Evolutionary conservation across 2,113 vertebrate species (phyloP), one percentile per base, ranked within the genome.

Genomic region (Heliornis fulica): DNA sequence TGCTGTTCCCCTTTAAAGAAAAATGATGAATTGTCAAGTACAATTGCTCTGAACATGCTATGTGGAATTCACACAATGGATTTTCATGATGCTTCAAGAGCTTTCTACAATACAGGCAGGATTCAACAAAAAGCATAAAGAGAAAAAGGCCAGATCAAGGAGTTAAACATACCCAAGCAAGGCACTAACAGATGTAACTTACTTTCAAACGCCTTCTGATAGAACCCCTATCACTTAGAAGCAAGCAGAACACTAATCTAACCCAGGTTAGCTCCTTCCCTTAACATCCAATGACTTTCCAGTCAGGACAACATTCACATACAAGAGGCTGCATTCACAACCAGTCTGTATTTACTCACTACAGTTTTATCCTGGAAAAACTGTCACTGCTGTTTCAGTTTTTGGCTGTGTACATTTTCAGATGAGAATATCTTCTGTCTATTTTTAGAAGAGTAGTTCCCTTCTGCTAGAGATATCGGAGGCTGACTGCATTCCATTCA

Each of bases 361-460:
- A 88, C 60, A 71, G 70, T 48, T 77, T 92, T 95, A 77, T 63
- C 43, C 85, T 86, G 65, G 64, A 90, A 96, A 88, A 90, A 89
- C 76, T 89, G 92, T 79, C 92, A 88, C 46, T 85, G 85, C 91
- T 66, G 51, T 81, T 94, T 92, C 83, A 90, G 85, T 46, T 94
- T 95, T 71, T 83, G 83, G 80, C 85, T 83, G 90, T 87, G 81
- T 78, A 92, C 53, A 50, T 92, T 93, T 93, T 92, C 93, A 90
- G 80, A 95, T 41, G 76, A 90, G 69, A 96, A 15, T 53, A 87
- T 86, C 68, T 96, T 83, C 79, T 72, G 36, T 23, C 74, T 96
- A 87, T 93, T 96, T 92, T 96, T 94, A 89, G 83, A 93, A 81
- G 68, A 95, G 92, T 51, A 77, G 68, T 40, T 93, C 88, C 72